Base-by-base conservation (phyloP, 1,140 invertebrate genomes). In the Neodiprion fabricii region DNA sequence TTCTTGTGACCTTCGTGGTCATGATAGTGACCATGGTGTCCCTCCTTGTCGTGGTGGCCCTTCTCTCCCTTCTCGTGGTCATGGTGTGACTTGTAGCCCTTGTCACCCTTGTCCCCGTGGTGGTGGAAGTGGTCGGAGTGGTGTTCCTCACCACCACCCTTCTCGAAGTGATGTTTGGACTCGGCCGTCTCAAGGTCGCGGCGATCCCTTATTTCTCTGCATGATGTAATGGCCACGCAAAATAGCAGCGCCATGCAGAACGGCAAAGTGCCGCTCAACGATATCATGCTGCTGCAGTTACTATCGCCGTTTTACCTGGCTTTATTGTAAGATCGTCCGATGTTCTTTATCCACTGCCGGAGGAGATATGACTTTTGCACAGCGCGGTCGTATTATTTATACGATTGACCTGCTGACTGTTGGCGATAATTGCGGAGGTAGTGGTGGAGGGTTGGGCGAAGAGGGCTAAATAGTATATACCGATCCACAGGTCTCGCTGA, bases 1-100 rank as follows among this genome's bases (percentile, higher is more conserved):
- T 93, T 93, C 79, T 93, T 92, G 77, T 92, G 90, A 10, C 92
- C 92, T 1, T 90, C 91, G 67, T 93, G 89, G 75, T 93, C 92
- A 65, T 89, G 87, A 80, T 91, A 91, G 77, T 93, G 91, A 11
- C 92, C 91, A 17, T 89, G 89, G 78, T 93, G 91, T 67, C 90
- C 89, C 78, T 92, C 91, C 77, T 93, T 93, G 78, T 91, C 89
- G 81, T 93, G 92, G 61, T 93, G 91, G 9, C 91, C 92, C 81
- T 93, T 92, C n/a, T 92, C 89, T 1, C 92, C 92, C 76, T 93
- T 91, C 74, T 92, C 90, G 78, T 92, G 89, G 61, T 91, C 88
- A 78, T 93, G 92, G 70, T 92, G 88, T 2, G 90, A 83, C 74
- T 91, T 90, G 83, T 91, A 87, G 0, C 89, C 88, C 71, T 91